Evolutionary conservation across 2,797 vertebrate genomes (phyloP).

Genomic region (Glossophaga mutica): DNA sequence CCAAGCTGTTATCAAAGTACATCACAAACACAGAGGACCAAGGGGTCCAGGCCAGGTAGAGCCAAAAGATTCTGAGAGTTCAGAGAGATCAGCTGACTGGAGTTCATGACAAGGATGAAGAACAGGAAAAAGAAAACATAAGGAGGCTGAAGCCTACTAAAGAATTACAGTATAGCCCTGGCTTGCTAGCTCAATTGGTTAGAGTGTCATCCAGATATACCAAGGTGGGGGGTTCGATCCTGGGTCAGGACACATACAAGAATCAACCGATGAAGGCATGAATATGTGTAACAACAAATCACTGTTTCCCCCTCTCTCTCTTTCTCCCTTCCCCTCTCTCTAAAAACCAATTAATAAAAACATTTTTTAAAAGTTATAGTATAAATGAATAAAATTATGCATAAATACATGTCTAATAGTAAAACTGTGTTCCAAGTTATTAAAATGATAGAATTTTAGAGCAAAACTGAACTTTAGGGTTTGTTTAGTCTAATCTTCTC

Average conservation of each 20-base stretch:
- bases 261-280: background rate
- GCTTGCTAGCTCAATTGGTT: background rate
- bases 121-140: background rate
- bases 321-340: too few relatives aligned
- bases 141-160: background rate
- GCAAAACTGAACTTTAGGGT: background rate
- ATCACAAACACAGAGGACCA: background rate
- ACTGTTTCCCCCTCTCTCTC: background rate
- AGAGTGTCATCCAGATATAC: background rate
- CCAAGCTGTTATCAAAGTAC: background rate
- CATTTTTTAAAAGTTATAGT: background rate
- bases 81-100: background rate
- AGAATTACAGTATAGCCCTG: background rate
- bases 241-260: background rate
- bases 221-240: background rate
- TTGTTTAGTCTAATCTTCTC: background rate
- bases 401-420: background rate
- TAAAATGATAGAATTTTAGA: background rate
- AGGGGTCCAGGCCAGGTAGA: background rate
- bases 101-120: background rate
- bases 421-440: background rate
- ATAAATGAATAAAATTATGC: background rate
- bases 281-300: background rate
- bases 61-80: background rate
- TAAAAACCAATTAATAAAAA: background rate